Percentiles rank a stretch among this genome's conserved stretches.
Conservation (phyloP, 2,888 invertebrate species). For the Lycocerus yunnanus region DNA sequence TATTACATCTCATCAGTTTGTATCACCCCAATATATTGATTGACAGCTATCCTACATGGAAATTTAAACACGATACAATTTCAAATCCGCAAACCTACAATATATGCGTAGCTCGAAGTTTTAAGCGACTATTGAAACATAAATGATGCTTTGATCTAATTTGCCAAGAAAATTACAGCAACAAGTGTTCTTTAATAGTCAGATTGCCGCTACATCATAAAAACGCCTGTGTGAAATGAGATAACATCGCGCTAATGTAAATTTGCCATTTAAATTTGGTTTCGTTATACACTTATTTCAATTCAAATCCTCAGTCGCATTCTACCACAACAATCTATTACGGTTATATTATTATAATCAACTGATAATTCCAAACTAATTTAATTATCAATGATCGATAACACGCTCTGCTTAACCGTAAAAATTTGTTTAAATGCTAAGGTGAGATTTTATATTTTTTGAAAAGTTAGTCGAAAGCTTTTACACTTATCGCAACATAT, state of each 20-base stretch:
- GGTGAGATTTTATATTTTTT: not conserved
- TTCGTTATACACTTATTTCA: not conserved
- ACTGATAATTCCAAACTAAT: not conserved
- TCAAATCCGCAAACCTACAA: slow-evolving; percentile 20
- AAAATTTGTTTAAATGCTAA: not conserved
- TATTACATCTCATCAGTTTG: slow-evolving; percentile 11
- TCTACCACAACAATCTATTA: not conserved
- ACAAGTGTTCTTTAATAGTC: slow-evolving; percentile 51
- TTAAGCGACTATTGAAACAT: slow-evolving; percentile 36
- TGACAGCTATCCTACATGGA: slow-evolving; percentile 26
- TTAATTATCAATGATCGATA: not conserved
- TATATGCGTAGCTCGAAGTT: slow-evolving; percentile 6
- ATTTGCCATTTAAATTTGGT: slow-evolving; percentile 22
- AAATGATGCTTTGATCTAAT: slow-evolving; percentile 51
- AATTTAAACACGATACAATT: slow-evolving; percentile 29
- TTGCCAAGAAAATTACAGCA: slow-evolving; percentile 51
- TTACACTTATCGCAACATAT: slow-evolving; percentile 22
- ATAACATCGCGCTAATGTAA: slow-evolving; percentile 28
- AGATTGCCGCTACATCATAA: slow-evolving; percentile 33
- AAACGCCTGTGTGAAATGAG: slow-evolving; percentile 28
- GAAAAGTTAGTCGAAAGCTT: not conserved
- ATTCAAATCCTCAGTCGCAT: not conserved
- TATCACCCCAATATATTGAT: slow-evolving; percentile 19
- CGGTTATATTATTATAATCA: not conserved
- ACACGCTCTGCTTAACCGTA: not conserved